Evolutionary conservation across 2,113 vertebrate genomes (phyloP).

Genomic region (Penelope pileata): DNA sequence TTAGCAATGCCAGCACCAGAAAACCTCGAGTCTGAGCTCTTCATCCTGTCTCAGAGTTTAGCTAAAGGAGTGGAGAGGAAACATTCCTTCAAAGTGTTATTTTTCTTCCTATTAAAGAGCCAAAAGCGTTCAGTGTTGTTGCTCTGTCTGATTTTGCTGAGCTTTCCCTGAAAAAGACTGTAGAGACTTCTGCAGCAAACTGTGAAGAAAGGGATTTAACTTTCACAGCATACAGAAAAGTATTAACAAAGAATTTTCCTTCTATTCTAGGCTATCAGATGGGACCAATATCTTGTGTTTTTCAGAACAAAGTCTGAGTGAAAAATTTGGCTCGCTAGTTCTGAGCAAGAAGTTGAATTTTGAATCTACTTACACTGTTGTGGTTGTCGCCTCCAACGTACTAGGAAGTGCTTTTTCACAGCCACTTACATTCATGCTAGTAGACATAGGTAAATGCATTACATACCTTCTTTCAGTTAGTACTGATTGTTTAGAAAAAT

Average conservation of each 20-base stretch:
- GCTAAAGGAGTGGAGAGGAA: neutral
- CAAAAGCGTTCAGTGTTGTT: neutral
- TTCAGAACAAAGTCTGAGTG: neutral
- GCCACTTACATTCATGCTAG: neutral
- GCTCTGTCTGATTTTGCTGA: neutral
- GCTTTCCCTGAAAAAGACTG: neutral
- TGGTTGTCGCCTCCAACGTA: slow-evolving; percentile 63
- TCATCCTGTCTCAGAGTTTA: accelerated
- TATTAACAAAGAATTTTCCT: neutral
- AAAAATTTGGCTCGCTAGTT: neutral
- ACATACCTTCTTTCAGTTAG: accelerated
- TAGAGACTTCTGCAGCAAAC: neutral
- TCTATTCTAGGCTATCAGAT: slow-evolving; percentile 63
- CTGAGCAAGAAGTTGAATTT: slow-evolving; percentile 40
- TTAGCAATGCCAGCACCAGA: neutral
- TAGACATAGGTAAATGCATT: slow-evolving; percentile 52
- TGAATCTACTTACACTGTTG: slow-evolving; percentile 61
- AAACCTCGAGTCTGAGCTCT: neutral
- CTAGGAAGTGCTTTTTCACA: slow-evolving; percentile 70
- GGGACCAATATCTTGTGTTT: neutral
- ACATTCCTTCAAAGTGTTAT: neutral
- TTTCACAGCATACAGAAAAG: accelerated
- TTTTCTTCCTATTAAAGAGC: neutral
- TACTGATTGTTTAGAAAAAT: neutral
- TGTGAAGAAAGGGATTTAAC: neutral